These are phyloP conservation scores for Sipha maydis DNA, from an alignment of 2,888 invertebrate genomes.

Conservation along the genomic window DNA sequence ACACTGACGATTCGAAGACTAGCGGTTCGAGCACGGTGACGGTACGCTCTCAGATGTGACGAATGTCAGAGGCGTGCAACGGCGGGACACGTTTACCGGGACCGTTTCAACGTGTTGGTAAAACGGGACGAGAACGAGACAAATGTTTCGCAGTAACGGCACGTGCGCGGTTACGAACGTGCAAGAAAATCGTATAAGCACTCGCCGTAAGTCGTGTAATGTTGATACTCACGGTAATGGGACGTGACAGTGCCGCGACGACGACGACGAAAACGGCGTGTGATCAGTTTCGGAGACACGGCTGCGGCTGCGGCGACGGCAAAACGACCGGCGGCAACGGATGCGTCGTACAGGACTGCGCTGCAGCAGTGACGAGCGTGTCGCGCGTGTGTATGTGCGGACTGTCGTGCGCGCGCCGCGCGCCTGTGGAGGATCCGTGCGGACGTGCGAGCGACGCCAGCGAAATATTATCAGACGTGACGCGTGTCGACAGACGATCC, in stretches of 20 bases:
- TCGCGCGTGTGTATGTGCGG: slow-evolving; percentile 1
- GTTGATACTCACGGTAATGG: neutral
- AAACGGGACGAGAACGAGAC: no score
- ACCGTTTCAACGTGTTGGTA: no score
- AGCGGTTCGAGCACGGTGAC: no score
- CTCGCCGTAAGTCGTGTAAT: neutral
- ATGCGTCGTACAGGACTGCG: neutral
- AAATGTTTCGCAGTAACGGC: no score
- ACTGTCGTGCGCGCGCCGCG: neutral
- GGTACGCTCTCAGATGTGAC: no score
- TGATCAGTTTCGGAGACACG: neutral
- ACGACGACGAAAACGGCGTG: neutral
- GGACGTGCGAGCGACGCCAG: neutral
- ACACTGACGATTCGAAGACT: no score
- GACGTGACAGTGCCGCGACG: neutral
- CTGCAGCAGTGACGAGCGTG: neutral
- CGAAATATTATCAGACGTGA: neutral
- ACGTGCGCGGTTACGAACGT: no score
- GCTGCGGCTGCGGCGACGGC: neutral
- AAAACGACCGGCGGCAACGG: neutral
- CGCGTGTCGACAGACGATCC: neutral
- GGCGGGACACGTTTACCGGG: no score
- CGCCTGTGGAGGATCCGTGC: neutral
- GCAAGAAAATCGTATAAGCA: no score
- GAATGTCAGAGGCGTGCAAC: no score